Percentiles rank a stretch among this genome's conserved stretches.
phyloP scores from a whole-genome alignment of 1,140 invertebrate genomes.

The Fragariocoptes setiger region DNA sequence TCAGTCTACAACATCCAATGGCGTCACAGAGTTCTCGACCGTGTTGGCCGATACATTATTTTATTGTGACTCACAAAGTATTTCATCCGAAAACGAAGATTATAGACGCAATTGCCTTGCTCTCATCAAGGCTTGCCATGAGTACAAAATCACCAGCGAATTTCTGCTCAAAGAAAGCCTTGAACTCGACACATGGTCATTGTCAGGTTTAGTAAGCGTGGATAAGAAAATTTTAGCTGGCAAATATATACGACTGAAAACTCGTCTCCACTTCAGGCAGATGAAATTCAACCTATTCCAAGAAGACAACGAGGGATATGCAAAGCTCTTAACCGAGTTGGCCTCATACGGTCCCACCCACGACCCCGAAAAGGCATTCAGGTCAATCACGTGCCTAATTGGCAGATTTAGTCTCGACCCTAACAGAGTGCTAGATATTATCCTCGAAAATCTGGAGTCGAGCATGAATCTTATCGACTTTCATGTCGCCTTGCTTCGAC shows the following conservation, averaged over 20 bases:
- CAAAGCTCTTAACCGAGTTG: conserved; percentile 85
- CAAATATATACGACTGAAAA: conserved; percentile 91
- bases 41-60: conserved; percentile 13
- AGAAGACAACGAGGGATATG: conserved; percentile 95
- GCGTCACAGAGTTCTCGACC: not conserved
- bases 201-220: conserved; percentile 61
- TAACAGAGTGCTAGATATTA: conserved; percentile 78
- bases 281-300: conserved; percentile 91
- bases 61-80: too few species aligned
- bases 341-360: conserved; percentile 20
- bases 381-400: conserved; percentile 19
- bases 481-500: conserved; percentile 48
- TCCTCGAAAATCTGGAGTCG: conserved; percentile 83
- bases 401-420: conserved; percentile 97
- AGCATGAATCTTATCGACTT: conserved; percentile 27
- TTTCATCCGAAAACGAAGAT: too few species aligned
- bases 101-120: too few species aligned
- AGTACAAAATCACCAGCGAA: conserved; percentile 40
- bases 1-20: not conserved
- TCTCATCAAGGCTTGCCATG: too few species aligned
- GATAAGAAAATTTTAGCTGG: conserved; percentile 60
- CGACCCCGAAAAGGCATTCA: not conserved
- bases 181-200: conserved; percentile 68
- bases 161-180: conserved; percentile 59
- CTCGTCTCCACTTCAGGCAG: conserved; percentile 91